These are phyloP conservation scores for Tetramorium parvispinum DNA, from an alignment of 1,140 invertebrate genomes.

Conservation along the genomic window DNA sequence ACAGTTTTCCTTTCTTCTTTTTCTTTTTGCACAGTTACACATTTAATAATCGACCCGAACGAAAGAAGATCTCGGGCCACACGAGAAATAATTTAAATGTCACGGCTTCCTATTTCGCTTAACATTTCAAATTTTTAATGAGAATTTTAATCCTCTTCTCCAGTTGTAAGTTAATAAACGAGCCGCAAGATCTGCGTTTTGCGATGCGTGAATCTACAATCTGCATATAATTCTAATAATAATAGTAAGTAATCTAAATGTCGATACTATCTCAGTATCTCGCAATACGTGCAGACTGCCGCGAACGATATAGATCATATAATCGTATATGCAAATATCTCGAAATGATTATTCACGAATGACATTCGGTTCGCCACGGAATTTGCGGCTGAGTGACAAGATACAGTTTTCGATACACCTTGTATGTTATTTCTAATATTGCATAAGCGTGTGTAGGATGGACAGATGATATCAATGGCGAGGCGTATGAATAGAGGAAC, in stretches of 20 bases:
- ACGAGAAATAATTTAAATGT: not conserved
- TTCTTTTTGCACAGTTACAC: not conserved
- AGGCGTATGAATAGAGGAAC: conserved; percentile 25
- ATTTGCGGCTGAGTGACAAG: not conserved
- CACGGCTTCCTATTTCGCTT: not conserved
- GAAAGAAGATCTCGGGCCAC: not conserved
- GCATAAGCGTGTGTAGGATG: conserved; percentile 12
- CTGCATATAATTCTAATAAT: not conserved
- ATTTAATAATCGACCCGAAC: not conserved
- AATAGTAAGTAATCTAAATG: not conserved
- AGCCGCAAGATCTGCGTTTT: not conserved
- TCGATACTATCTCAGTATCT: not conserved
- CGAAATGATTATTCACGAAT: conserved; percentile 14
- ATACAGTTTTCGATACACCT: conserved; percentile 2
- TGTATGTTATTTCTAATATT: conserved; percentile 18
- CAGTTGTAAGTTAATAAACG: not conserved
- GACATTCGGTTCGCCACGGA: not conserved
- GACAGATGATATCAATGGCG: conserved; percentile 7
- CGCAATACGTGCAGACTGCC: not conserved
- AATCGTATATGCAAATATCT: not conserved
- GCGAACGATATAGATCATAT: not conserved
- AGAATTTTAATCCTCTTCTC: not conserved
- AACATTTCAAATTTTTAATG: conserved; percentile 18
- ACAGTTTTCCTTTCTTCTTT: not conserved
- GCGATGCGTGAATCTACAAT: not conserved